Percentiles rank a stretch among this genome's conserved stretches.
phyloP scores from a whole-genome alignment of 2,797 vertebrate genomes.

The Diplodus sargus region DNA sequence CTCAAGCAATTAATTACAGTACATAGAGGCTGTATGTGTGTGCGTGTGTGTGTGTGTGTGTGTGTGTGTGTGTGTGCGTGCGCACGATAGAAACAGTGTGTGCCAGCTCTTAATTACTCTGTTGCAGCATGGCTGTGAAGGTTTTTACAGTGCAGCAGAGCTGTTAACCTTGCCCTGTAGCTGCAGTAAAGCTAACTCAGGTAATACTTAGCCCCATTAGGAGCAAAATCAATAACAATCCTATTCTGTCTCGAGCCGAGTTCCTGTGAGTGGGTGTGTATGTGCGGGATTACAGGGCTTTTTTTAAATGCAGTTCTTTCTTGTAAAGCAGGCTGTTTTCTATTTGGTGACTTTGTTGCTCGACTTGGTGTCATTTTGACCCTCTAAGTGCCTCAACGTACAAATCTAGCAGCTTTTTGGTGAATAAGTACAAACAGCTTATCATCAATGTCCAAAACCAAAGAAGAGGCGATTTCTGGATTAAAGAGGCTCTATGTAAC shows the following conservation, averaged over 20 bases:
- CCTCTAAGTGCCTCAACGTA: neutral
- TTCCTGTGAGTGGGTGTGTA: slow-evolving; percentile 31
- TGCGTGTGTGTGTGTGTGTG: slow-evolving; percentile 21
- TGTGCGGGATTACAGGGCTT: neutral
- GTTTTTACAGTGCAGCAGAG: slow-evolving; percentile 52
- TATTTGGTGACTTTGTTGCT: neutral
- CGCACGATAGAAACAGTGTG: slow-evolving; percentile 37
- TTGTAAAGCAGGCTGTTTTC: neutral
- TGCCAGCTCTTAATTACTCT: slow-evolving; percentile 67
- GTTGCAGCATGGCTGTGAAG: slow-evolving; percentile 54
- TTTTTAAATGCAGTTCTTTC: slow-evolving; percentile 1
- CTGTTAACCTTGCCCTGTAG: slow-evolving; percentile 64
- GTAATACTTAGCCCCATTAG: slow-evolving; percentile 54
- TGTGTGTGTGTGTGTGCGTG: slow-evolving; percentile 29
- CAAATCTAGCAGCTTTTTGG: neutral
- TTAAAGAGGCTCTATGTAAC: too few relatives aligned
- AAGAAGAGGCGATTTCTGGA: too few relatives aligned
- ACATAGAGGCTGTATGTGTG: slow-evolving; percentile 31
- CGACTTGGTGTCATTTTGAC: neutral
- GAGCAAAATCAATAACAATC: slow-evolving; percentile 62
- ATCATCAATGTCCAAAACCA: neutral
- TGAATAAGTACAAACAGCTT: neutral
- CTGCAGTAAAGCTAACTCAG: slow-evolving; percentile 53
- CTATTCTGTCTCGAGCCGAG: slow-evolving; percentile 36
- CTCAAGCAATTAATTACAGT: slow-evolving; percentile 69